Evolutionary conservation across 1,140 invertebrate genomes (phyloP).

Genomic region (Drosophila gunungcola): DNA sequence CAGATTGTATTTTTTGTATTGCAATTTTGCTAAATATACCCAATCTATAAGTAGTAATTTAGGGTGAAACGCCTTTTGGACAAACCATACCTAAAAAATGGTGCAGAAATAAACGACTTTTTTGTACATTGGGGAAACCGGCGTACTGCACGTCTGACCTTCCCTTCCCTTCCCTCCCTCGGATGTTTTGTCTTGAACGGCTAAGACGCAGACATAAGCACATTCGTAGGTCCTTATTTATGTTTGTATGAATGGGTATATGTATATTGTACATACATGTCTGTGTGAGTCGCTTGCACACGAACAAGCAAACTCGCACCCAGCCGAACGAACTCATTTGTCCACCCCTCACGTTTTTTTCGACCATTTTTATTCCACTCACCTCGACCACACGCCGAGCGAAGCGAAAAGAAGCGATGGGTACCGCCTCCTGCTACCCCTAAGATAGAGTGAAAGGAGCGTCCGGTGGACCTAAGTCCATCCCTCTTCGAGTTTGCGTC

Average conservation of each 20-base stretch:
- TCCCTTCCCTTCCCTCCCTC: constrained; percentile 2
- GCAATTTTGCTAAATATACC: too few species aligned
- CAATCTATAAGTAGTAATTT: too few species aligned
- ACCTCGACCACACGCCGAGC: constrained; percentile 33
- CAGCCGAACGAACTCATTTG: constrained; percentile 10
- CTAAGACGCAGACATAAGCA: constrained; percentile 1
- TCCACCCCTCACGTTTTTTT: constrained; percentile 63
- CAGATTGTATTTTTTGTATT: too few species aligned
- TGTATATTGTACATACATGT: background rate
- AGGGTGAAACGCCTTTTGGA: too few species aligned
- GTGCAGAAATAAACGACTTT: background rate
- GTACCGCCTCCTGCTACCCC: constrained; percentile 53
- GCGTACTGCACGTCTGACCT: background rate
- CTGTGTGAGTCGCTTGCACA: constrained; percentile 1
- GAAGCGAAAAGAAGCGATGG: constrained; percentile 35
- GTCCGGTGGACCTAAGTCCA: constrained; percentile 30
- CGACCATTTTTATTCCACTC: constrained; percentile 53
- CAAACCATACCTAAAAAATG: background rate
- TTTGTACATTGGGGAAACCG: background rate
- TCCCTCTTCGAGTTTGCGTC: constrained; percentile 27
- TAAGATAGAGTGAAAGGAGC: constrained; percentile 31
- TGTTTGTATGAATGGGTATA: background rate
- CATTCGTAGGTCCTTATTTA: background rate
- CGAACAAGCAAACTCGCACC: constrained; percentile 17
- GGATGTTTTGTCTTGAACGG: constrained; percentile 4